These are phyloP conservation scores for Pachycephala philippinensis DNA, from an alignment of 2,113 vertebrate species.

Conservation along the genomic window DNA sequence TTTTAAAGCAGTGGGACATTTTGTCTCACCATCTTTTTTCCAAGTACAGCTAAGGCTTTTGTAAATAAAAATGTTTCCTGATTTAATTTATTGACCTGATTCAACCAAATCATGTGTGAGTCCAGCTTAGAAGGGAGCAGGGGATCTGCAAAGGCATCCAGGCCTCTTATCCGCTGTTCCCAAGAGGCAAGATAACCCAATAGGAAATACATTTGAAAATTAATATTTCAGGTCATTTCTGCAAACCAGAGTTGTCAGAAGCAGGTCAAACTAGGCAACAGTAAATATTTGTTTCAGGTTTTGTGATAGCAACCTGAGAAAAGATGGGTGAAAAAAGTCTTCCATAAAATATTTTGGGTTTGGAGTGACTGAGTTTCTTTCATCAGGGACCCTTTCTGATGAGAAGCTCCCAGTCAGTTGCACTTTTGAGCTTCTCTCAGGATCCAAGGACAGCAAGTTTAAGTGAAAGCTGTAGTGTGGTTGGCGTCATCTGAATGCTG, in stretches of 20 bases:
- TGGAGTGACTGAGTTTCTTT: background rate
- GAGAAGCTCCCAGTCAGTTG: background rate
- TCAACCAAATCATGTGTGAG: background rate
- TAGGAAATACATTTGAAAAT: background rate
- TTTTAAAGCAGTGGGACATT: background rate
- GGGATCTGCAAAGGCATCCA: background rate
- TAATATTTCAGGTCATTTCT: background rate
- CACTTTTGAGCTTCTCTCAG: background rate
- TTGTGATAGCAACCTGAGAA: background rate
- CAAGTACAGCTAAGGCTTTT: background rate
- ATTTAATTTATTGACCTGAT: background rate
- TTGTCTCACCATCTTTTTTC: background rate
- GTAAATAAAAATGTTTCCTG: background rate
- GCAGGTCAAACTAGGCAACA: background rate
- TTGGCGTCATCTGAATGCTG: rapidly evolving
- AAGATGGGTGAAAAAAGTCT: background rate
- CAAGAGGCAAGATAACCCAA: background rate
- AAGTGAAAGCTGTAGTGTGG: background rate
- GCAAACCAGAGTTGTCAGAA: background rate
- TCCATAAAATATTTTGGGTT: background rate
- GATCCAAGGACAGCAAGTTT: background rate
- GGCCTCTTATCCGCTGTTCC: background rate
- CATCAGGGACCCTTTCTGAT: background rate
- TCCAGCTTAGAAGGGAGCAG: background rate
- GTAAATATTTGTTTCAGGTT: background rate